Percentiles rank a stretch among this genome's conserved stretches.
Evolutionary conservation across 2,888 invertebrate genomes (phyloP).

Genomic region (Scaptomyza cyrtandrae): DNA sequence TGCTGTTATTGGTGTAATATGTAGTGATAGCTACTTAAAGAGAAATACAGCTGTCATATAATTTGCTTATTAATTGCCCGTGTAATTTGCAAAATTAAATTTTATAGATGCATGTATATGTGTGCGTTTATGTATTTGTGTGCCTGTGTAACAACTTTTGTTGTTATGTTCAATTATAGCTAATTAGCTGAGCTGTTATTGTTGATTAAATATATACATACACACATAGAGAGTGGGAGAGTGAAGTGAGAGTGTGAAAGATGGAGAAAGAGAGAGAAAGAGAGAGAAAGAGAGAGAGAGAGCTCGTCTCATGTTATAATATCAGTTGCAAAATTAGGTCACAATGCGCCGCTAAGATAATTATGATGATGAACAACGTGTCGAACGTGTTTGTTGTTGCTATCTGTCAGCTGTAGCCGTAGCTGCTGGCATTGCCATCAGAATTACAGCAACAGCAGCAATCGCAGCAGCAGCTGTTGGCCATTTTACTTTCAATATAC

Average conservation of each 20-base stretch:
- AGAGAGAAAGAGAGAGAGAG: background rate
- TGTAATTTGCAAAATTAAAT: conserved; percentile 62
- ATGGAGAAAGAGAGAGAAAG: background rate
- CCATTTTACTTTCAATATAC: conserved; percentile 75
- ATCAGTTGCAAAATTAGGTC: conserved; percentile 77
- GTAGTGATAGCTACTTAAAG: conserved; percentile 22
- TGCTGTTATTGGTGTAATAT: conserved; percentile 34
- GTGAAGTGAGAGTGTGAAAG: background rate
- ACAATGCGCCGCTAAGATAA: conserved; percentile 51
- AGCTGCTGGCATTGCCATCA: conserved; percentile 13
- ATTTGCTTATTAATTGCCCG: conserved; percentile 66
- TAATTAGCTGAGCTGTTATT: conserved; percentile 68
- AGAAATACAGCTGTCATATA: conserved; percentile 50
- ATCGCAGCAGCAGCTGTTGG: conserved; percentile 72
- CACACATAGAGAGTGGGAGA: conserved; percentile 1
- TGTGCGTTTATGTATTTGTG: conserved; percentile 1
- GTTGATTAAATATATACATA: conserved; percentile 63
- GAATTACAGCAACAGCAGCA: too few relatives aligned
- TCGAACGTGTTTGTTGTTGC: conserved; percentile 68
- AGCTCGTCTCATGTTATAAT: conserved; percentile 49
- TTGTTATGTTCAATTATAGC: conserved; percentile 68
- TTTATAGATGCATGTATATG: conserved; percentile 24
- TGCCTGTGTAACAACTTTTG: conserved; percentile 33
- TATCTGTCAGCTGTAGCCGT: conserved; percentile 24
- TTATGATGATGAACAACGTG: conserved; percentile 69